A percentile compares a stretch with the other conserved stretches of the same genome.
Evolutionary conservation across 2,113 vertebrate genomes (phyloP).

Genomic region (Chrysochloris asiatica): DNA sequence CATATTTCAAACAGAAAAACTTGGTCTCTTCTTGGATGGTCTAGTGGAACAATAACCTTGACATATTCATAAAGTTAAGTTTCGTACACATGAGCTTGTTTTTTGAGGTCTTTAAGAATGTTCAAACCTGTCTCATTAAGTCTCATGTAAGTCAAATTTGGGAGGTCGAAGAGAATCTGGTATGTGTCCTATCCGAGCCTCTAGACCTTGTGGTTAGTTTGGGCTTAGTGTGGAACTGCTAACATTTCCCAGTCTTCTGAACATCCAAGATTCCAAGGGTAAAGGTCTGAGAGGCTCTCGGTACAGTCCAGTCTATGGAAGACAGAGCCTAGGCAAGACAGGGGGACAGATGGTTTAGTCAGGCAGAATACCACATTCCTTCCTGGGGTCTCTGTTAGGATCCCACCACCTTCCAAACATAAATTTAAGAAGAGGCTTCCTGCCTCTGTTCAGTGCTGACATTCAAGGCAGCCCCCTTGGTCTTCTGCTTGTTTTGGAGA

Average conservation of each 20-base stretch:
- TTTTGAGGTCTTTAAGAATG: constrained; percentile 56
- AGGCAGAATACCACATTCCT: not conserved
- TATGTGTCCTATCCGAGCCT: not conserved
- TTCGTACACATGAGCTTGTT: constrained; percentile 32
- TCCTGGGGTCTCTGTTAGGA: not conserved
- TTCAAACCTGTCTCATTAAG: constrained; percentile 42
- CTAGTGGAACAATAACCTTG: constrained; percentile 44
- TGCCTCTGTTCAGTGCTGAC: constrained; percentile 59
- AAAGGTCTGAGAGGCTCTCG: not conserved
- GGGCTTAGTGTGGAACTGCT: not conserved
- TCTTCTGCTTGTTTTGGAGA: constrained; percentile 74
- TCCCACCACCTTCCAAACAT: not conserved
- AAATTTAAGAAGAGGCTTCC: too few species aligned
- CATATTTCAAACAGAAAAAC: constrained; percentile 57
- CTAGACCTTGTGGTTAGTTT: not conserved
- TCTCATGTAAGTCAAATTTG: not conserved
- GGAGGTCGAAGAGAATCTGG: constrained; percentile 24
- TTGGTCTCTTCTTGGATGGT: constrained; percentile 25
- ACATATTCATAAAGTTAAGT: constrained; percentile 55
- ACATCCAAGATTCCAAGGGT: not conserved
- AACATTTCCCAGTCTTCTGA: not conserved
- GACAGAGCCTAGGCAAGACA: not conserved
- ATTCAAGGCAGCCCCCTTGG: constrained; percentile 48
- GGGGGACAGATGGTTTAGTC: not conserved
- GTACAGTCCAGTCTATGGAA: not conserved